These are phyloP conservation scores for Tragelaphus buxtoni DNA, from an alignment of 2,113 vertebrate species.

Conservation along the genomic window DNA sequence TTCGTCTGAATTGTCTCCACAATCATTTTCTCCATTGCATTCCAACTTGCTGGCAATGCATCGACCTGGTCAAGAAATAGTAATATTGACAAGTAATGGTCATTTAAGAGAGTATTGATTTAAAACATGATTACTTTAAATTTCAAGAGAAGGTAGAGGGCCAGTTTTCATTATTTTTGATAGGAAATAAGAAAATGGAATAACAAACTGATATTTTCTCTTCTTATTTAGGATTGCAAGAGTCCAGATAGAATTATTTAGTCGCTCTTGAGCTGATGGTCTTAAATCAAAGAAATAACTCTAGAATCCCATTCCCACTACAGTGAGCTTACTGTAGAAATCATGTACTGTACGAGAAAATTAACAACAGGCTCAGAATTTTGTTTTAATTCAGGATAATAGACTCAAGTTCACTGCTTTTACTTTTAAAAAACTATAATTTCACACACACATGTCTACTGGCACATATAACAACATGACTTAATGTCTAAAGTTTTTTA, in stretches of 20 bases:
- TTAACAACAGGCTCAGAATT: neutral
- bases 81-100: neutral
- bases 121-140: neutral
- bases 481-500: neutral
- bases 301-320: neutral
- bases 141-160: neutral
- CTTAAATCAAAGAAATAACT: neutral
- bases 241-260: neutral
- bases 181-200: neutral
- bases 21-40: slow-evolving; percentile 95
- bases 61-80: slow-evolving; percentile 81
- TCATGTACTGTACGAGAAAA: neutral
- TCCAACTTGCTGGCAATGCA: slow-evolving; percentile 86
- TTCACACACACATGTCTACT: neutral
- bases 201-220: neutral
- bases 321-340: neutral
- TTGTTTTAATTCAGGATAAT: neutral
- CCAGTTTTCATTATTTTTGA: neutral
- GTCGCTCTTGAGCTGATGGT: neutral
- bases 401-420: neutral
- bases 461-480: neutral
- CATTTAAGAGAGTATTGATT: neutral
- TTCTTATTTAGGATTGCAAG: neutral
- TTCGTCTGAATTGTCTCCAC: slow-evolving; percentile 94
- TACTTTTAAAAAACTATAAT: neutral